These are phyloP conservation scores for Melanophora roralis DNA, from an alignment of 2,888 invertebrate genomes.

Conservation along the genomic window DNA sequence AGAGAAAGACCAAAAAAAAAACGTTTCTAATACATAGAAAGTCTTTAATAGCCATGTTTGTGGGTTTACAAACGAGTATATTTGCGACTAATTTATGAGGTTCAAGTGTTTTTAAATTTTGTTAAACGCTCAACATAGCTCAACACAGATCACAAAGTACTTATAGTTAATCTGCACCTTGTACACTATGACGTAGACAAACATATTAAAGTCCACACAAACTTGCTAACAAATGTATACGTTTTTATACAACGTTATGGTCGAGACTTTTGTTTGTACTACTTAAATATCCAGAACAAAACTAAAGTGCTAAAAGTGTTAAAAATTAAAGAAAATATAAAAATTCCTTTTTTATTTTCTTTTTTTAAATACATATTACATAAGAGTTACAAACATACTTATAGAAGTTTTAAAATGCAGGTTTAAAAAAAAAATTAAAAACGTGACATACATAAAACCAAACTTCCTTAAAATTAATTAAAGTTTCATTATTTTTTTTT, in stretches of 20 bases:
- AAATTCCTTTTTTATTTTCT: no score
- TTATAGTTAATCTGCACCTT: constrained; percentile 57
- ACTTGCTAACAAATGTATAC: background rate
- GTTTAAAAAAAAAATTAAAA: no score
- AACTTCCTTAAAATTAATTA: no score
- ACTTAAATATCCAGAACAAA: background rate
- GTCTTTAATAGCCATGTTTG: constrained; percentile 30
- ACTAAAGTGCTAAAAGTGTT: background rate
- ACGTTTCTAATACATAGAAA: background rate
- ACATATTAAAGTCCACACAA: background rate
- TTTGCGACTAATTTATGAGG: constrained; percentile 61
- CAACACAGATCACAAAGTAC: constrained; percentile 58
- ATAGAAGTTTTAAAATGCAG: no score
- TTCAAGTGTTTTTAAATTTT: constrained; percentile 60
- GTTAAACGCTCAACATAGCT: constrained; percentile 57
- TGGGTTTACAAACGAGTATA: constrained; percentile 35
- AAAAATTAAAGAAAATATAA: background rate
- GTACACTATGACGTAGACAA: constrained; percentile 30
- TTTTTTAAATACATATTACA: no score
- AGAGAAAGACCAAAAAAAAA: background rate
- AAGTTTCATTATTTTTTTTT: no score
- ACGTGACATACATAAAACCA: no score
- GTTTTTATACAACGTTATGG: background rate
- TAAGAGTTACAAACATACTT: no score
- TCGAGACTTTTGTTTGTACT: constrained; percentile 1